Base-by-base conservation (phyloP, 2,797 vertebrate genomes). In the Argentina silus region DNA sequence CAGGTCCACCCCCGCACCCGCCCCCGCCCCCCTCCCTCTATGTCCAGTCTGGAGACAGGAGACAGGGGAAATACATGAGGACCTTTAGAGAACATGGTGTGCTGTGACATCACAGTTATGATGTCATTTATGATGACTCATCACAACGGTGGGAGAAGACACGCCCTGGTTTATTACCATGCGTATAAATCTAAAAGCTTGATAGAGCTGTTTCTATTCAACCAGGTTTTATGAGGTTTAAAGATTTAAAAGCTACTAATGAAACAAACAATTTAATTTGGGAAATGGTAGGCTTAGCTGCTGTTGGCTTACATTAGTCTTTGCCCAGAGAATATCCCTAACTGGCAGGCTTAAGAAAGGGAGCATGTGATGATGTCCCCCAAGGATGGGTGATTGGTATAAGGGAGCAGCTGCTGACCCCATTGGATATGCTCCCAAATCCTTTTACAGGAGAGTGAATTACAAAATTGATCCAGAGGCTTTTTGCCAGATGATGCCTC, bases 381-480 rank as follows among this genome's bases (percentile, higher is more conserved):
- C 74, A 72, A 86, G 81, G 87, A 76, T 77, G 56, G 60, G 6
- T 59, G 66, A 51, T 47, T 85, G 87, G 80, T 42, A 42, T 45
- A 86, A 76, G 82, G 79, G 50, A 80, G 45, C 78, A 77, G 69
- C 86, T 85, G 86, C 73, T 76, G 73, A 27, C 86, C 85, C 87
- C 87, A 76, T 55, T 61, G 74, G 86, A 70, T 3, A 3, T n/a
- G 15, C 79, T 67, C 75, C 76, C 76, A 81, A 82, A 85, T 72
- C 78, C 86, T 91, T 93, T 89, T 86, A 87, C 74, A 59, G 84
- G 80, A 81, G 71, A 82, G 69, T 61, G 63, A 89, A 88, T 90
- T 85, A 90, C 80, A 82, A 87, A 86, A 94, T 93, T 88, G 91
- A 92, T 92, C 81, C 67, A 67, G 55, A 74, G 86, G 90, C 83